A percentile compares a stretch with the other conserved stretches of the same genome.
Evolutionary conservation across 2,888 invertebrate genomes (phyloP).

Genomic region (Saturnia pavonia): DNA sequence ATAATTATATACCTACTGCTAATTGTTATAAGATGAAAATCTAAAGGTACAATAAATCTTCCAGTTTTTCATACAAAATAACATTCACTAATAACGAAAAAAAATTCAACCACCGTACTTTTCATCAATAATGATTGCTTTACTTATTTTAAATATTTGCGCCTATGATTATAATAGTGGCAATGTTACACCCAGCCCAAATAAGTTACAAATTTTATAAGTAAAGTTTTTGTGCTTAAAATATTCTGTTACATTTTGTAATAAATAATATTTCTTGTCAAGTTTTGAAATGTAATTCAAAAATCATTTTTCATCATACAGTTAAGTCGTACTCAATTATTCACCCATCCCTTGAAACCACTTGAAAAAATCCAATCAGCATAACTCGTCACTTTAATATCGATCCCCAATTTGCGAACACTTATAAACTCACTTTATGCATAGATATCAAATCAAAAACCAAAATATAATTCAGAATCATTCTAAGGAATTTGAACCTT

Average conservation of each 20-base stretch:
- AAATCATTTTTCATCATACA: constrained; percentile 53
- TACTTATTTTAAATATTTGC: not conserved
- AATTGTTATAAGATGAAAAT: no score
- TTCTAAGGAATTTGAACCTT: constrained; percentile 55
- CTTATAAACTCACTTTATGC: constrained; percentile 79
- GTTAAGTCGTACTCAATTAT: constrained; percentile 76
- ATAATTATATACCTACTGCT: no score
- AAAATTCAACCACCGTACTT: not conserved
- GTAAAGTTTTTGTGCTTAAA: not conserved
- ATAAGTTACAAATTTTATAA: not conserved
- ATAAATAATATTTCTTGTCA: constrained; percentile 8
- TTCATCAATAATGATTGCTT: not conserved
- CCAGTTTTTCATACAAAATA: no score
- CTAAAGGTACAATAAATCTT: no score
- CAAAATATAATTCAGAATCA: constrained; percentile 42
- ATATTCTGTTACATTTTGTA: not conserved
- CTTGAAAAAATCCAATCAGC: constrained; percentile 82
- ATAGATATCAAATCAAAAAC: constrained; percentile 67
- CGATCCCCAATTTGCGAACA: constrained; percentile 77
- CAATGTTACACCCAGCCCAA: not conserved
- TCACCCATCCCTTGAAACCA: constrained; percentile 70
- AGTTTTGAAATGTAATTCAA: constrained; percentile 39
- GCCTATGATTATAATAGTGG: not conserved
- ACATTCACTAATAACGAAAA: not conserved
- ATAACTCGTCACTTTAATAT: constrained; percentile 79